Evolutionary conservation across 2,113 vertebrate species (phyloP).

Genomic region (Plestiodon gilberti): DNA sequence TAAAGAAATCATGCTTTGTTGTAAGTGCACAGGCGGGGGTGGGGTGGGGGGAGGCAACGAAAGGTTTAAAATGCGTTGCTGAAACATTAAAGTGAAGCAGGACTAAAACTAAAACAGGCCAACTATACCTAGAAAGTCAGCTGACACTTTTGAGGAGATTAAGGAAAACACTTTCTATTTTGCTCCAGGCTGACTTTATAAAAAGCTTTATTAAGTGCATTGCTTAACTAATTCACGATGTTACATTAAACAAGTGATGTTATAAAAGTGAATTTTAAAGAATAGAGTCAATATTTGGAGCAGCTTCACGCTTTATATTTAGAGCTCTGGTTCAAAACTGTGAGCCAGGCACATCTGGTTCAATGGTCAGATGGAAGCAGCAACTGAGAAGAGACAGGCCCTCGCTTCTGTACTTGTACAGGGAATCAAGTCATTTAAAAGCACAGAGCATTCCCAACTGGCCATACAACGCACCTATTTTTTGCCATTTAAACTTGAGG

Average conservation of each 20-base stretch:
- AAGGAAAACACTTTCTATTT: not conserved
- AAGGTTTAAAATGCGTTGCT: not conserved
- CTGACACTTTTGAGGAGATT: not conserved
- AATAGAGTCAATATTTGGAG: not conserved
- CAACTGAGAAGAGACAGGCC: not conserved
- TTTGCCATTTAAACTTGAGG: not conserved
- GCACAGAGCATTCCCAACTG: not conserved
- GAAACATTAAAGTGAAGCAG: not conserved
- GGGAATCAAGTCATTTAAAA: conserved; percentile 1
- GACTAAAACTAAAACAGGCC: not conserved
- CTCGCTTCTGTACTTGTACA: not conserved
- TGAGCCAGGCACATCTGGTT: not conserved
- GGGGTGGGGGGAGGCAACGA: too few species aligned
- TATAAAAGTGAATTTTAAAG: not conserved
- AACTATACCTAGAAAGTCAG: not conserved
- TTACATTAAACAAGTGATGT: not conserved
- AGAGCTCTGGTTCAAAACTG: not conserved
- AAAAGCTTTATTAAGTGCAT: not conserved
- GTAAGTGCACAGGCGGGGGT: not conserved
- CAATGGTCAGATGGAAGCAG: not conserved
- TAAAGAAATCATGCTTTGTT: not conserved
- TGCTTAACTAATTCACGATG: not conserved
- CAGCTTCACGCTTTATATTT: not conserved
- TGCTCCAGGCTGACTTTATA: not conserved
- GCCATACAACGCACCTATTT: not conserved